phyloP scores from a whole-genome alignment of 2,797 vertebrate species.

The Acanthornis magna region DNA sequence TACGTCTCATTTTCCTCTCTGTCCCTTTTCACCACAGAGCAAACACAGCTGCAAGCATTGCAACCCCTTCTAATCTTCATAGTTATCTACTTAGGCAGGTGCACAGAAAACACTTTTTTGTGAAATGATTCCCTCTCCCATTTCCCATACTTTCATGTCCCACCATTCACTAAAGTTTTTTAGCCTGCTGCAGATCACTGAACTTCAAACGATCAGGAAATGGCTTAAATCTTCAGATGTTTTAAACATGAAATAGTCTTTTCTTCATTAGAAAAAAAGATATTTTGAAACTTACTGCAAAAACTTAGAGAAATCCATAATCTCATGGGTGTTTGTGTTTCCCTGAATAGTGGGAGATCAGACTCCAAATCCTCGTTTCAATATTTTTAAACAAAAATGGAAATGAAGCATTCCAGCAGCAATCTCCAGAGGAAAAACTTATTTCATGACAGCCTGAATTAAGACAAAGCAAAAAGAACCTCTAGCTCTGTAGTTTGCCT shows the following conservation, averaged over 20 bases:
- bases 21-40: neutral
- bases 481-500: neutral
- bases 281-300: neutral
- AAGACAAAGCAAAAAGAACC: neutral
- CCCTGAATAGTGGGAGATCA: neutral
- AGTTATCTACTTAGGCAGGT: neutral
- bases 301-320: neutral
- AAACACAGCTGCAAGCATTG: neutral
- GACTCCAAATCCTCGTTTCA: neutral
- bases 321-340: neutral
- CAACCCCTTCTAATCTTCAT: neutral
- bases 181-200: neutral
- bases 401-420: neutral
- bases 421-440: neutral
- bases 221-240: neutral
- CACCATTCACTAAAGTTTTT: neutral
- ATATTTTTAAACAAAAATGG: neutral
- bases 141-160: neutral
- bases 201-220: neutral
- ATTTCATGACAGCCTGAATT: neutral
- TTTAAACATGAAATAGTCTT: neutral
- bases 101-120: neutral
- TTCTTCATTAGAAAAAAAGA: neutral
- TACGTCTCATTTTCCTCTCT: neutral
- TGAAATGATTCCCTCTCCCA: accelerated